A percentile compares a stretch with the other conserved stretches of the same genome.
Conservation (phyloP, 2,797 vertebrate genomes). For the Lophotriccus pileatus region DNA sequence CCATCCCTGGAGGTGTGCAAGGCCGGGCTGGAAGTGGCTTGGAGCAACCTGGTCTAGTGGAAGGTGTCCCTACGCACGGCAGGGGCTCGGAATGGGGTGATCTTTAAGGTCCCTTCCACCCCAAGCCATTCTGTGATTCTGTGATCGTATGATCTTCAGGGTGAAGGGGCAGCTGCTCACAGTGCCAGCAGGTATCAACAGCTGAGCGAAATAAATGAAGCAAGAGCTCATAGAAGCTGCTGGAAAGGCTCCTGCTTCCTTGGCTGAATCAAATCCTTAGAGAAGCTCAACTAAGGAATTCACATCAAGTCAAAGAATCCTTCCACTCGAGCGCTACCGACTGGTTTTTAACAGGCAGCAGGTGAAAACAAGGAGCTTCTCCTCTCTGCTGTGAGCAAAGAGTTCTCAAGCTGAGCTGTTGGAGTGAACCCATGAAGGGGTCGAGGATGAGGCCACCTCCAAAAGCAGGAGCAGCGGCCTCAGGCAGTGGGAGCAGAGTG, state of each 20-base stretch:
- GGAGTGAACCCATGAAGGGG: background rate
- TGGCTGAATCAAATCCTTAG: background rate
- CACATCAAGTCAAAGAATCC: background rate
- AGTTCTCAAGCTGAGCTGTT: fast-evolving
- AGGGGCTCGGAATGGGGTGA: too few relatives aligned
- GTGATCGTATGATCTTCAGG: too few relatives aligned
- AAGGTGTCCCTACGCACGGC: background rate
- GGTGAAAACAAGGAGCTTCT: background rate
- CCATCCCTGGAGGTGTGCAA: background rate
- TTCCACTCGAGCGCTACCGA: fast-evolving
- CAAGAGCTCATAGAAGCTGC: background rate
- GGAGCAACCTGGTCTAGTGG: background rate
- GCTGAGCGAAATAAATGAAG: background rate
- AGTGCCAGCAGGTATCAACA: background rate
- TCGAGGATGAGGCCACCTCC: background rate
- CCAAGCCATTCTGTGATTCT: background rate
- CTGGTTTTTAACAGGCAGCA: background rate
- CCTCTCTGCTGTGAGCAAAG: background rate
- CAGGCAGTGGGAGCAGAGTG: fast-evolving
- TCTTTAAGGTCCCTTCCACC: background rate
- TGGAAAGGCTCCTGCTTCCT: background rate
- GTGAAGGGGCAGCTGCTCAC: background rate
- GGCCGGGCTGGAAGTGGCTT: fast-evolving
- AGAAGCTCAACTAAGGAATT: background rate
- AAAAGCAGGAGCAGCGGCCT: background rate